Evolutionary conservation across 2,797 vertebrate species (phyloP).

Genomic region (Tapirus indicus): DNA sequence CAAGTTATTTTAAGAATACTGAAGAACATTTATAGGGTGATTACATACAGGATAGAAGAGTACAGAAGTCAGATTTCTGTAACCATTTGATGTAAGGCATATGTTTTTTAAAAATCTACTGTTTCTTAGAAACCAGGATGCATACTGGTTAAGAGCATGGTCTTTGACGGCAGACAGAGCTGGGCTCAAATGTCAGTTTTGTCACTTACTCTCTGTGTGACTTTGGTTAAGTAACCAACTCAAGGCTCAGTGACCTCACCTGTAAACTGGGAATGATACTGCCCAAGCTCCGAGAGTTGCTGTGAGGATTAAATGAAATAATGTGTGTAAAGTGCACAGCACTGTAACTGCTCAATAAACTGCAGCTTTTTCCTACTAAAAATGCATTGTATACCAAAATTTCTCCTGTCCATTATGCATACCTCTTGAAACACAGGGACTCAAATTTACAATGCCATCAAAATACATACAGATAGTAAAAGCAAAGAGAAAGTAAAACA

Average conservation of each 20-base stretch:
- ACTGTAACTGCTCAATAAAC: neutral
- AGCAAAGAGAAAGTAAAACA: constrained; percentile 51
- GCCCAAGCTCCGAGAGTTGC: neutral
- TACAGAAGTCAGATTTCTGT: neutral
- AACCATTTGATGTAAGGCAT: constrained; percentile 49
- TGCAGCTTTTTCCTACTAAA: neutral
- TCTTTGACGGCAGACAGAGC: constrained; percentile 17
- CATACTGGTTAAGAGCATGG: neutral
- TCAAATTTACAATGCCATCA: neutral
- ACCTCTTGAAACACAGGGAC: constrained; percentile 46
- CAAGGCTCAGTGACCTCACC: constrained; percentile 35
- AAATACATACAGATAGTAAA: constrained; percentile 50
- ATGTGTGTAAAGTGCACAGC: neutral
- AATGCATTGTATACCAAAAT: neutral
- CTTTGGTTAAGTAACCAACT: constrained; percentile 39
- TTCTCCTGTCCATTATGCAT: neutral
- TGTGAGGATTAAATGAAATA: constrained; percentile 18
- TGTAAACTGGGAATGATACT: constrained; percentile 43
- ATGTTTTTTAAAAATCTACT: neutral
- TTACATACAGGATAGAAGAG: neutral
- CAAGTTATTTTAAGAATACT: constrained; percentile 58
- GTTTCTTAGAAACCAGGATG: constrained; percentile 17
- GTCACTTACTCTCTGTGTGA: neutral
- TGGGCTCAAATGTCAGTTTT: neutral
- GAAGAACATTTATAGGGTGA: constrained; percentile 36